These are phyloP conservation scores for Arremon brunneinucha DNA, from an alignment of 2,797 vertebrate genomes.

Conservation along the genomic window DNA sequence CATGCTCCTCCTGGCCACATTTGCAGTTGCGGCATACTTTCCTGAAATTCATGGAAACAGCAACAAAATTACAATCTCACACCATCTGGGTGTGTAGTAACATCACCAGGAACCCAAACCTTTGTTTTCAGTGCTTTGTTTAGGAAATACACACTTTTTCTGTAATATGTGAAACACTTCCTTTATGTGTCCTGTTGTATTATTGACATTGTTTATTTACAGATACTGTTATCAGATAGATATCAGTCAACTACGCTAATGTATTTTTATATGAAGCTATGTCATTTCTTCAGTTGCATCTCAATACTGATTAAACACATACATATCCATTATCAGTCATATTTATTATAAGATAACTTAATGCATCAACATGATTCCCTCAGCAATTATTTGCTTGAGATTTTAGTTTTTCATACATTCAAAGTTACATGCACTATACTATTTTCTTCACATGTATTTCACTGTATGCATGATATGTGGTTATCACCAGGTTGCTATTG, in stretches of 20 bases:
- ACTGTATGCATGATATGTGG: neutral
- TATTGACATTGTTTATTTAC: neutral
- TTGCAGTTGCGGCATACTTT: conserved; percentile 98
- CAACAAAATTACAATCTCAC: neutral
- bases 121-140: neutral
- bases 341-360: neutral
- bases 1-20: conserved; percentile 92
- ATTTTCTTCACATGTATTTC: neutral
- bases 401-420: neutral
- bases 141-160: neutral
- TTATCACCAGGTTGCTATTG: neutral
- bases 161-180: neutral
- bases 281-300: neutral
- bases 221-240: neutral
- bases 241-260: neutral
- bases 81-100: neutral
- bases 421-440: neutral
- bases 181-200: neutral
- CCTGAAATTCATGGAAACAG: conserved; percentile 68
- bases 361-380: neutral
- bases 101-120: neutral
- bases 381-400: neutral
- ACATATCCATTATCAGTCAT: neutral
- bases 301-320: neutral
- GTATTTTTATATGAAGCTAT: neutral